Evolutionary conservation across 2,113 vertebrate species (phyloP).

Genomic region (Amazona guildingii): DNA sequence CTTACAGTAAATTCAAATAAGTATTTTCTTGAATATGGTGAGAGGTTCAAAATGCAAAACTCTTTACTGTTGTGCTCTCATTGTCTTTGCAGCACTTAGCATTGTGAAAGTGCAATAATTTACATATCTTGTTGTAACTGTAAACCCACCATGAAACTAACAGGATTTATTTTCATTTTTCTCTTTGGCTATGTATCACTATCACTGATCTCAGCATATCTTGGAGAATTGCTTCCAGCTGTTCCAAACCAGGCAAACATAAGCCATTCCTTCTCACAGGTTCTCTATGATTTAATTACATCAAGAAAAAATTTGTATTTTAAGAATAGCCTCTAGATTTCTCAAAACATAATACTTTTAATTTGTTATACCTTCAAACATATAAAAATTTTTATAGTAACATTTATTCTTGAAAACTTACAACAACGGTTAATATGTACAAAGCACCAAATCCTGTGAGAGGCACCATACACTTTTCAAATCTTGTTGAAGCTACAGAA

Average conservation of each 20-base stretch:
- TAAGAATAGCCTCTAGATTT: neutral
- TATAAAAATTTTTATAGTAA: neutral
- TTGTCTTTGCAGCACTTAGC: neutral
- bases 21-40: neutral
- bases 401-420: neutral
- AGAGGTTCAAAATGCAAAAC: neutral
- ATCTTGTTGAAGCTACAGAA: neutral
- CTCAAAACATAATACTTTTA: neutral
- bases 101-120: neutral
- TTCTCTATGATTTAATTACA: neutral
- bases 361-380: neutral
- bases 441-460: neutral
- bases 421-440: neutral
- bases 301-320: neutral
- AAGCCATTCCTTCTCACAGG: neutral
- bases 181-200: neutral
- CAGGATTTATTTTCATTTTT: neutral
- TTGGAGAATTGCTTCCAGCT: neutral
- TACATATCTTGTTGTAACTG: neutral
- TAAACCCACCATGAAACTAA: neutral
- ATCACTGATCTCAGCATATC: neutral
- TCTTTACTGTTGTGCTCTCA: neutral
- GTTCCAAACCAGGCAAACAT: neutral
- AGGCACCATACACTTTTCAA: neutral
- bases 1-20: neutral